A percentile compares a stretch with the other conserved stretches of the same genome.
Evolutionary conservation across 1,140 invertebrate genomes (phyloP).

Genomic region (Rhopalosiphum padi): DNA sequence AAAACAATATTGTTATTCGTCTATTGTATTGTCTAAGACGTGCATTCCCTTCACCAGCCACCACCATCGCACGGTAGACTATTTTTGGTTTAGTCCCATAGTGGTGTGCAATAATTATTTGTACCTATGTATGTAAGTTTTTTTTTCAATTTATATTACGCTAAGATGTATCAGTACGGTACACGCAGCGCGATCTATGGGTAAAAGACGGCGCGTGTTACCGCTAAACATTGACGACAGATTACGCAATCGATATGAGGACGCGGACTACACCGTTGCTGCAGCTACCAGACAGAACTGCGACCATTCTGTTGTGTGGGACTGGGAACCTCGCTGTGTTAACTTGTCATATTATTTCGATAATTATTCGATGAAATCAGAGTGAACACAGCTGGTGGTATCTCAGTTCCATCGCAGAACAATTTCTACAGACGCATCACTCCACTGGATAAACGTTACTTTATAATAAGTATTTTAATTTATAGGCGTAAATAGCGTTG

Average conservation of each 20-base stretch:
- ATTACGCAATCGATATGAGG: neutral
- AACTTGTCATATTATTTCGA: slow-evolving; percentile 73
- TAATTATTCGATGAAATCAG: slow-evolving; percentile 61
- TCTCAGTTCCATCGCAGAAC: slow-evolving; percentile 75
- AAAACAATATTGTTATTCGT: neutral
- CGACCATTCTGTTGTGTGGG: slow-evolving; percentile 63
- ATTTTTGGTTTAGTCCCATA: neutral
- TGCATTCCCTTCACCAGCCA: neutral
- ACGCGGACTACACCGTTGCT: neutral
- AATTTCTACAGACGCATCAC: slow-evolving; percentile 41
- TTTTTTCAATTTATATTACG: neutral
- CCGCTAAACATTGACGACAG: neutral
- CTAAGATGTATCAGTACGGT: neutral
- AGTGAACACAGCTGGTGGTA: slow-evolving; percentile 99
- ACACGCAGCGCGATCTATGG: neutral
- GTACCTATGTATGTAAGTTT: neutral
- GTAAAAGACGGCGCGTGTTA: neutral
- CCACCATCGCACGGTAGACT: neutral
- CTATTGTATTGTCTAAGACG: neutral
- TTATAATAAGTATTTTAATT: too few relatives aligned
- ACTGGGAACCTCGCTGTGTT: slow-evolving; percentile 94
- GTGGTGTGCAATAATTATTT: neutral
- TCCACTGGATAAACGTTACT: neutral
- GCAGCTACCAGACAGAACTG: neutral
- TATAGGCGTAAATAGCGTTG: too few relatives aligned